Conservation (phyloP, 2,113 vertebrate genomes). For the Tursiops truncatus region DNA sequence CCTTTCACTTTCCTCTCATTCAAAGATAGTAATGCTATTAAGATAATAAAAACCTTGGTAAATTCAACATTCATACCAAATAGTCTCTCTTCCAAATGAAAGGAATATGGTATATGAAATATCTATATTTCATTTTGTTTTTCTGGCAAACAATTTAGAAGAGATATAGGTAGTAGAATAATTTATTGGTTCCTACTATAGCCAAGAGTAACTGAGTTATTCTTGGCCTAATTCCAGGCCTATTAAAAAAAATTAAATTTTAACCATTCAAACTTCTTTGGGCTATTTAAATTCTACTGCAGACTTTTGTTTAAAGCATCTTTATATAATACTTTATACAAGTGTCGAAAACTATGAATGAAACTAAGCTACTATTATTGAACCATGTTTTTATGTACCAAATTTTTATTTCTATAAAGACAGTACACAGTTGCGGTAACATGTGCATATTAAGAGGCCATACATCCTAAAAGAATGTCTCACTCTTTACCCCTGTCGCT, state of each 20-base stretch:
- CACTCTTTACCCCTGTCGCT: background rate
- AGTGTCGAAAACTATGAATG: conserved; percentile 19
- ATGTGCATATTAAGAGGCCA: background rate
- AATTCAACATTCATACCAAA: conserved; percentile 17
- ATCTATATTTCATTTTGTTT: background rate
- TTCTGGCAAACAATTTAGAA: conserved; percentile 9
- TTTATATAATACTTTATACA: background rate
- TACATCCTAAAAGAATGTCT: background rate
- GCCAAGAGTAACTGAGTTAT: background rate
- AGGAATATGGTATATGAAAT: background rate
- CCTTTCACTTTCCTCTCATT: conserved; percentile 18
- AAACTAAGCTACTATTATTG: background rate
- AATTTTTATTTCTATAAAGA: background rate
- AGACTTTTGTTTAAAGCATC: conserved; percentile 6
- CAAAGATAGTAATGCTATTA: background rate
- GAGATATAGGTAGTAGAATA: background rate
- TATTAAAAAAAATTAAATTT: background rate
- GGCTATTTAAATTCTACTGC: background rate
- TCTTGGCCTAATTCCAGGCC: background rate
- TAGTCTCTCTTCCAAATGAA: conserved; percentile 26
- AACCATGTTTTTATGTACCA: background rate
- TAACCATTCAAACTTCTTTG: background rate
- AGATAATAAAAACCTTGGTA: conserved; percentile 15
- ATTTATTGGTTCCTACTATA: background rate
- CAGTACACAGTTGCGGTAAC: background rate